These are phyloP conservation scores for Silurus lanzhouensis DNA, from an alignment of 2,797 vertebrate genomes.

Conservation along the genomic window DNA sequence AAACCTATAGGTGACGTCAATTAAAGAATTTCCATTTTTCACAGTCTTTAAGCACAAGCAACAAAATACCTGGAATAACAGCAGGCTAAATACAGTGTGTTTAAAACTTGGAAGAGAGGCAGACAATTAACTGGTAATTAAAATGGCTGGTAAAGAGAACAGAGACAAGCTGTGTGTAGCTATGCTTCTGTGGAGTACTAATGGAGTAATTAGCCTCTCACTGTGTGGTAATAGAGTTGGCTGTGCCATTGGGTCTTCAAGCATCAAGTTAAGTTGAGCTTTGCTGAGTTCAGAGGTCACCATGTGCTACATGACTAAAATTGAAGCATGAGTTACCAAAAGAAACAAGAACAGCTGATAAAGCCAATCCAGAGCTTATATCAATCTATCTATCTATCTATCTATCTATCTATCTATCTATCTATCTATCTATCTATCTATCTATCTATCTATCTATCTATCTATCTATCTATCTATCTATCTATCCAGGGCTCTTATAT, in stretches of 20 bases:
- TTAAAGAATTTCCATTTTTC: conserved; percentile 4
- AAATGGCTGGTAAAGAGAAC: conserved; percentile 90
- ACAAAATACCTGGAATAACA: background rate
- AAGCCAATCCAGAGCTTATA: background rate
- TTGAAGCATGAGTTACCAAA: conserved; percentile 20
- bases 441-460: too few species aligned
- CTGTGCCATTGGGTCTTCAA: conserved; percentile 80
- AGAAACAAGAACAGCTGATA: background rate
- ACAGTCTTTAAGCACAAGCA: background rate
- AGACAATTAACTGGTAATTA: conserved; percentile 94
- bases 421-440: too few species aligned
- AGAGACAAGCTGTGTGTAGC: conserved; percentile 93
- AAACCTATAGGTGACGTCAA: background rate
- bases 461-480: too few species aligned
- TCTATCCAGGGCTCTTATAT: background rate
- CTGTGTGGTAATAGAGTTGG: conserved; percentile 99
- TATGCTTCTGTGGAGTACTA: conserved; percentile 94
- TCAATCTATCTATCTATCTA: too few species aligned
- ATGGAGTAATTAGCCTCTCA: conserved; percentile 99
- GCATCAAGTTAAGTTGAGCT: conserved; percentile 67
- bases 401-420: too few species aligned
- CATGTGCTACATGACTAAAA: conserved; percentile 73
- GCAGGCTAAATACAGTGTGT: background rate
- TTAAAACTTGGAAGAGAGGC: conserved; percentile 59
- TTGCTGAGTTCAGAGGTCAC: conserved; percentile 69